phyloP scores from a whole-genome alignment of 2,797 vertebrate genomes.

The Chelon auratus region DNA sequence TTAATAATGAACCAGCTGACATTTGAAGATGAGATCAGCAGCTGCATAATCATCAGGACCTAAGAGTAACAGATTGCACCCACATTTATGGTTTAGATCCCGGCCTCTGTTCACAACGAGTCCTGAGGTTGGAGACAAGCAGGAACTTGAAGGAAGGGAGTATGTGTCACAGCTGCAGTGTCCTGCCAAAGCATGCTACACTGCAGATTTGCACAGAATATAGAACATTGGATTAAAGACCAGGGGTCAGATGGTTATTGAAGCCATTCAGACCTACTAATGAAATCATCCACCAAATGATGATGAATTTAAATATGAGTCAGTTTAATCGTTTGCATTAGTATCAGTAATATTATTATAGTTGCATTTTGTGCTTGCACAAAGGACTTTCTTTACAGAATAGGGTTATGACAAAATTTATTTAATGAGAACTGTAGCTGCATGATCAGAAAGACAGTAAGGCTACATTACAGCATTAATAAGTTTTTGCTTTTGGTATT shows the following conservation, averaged over 20 bases:
- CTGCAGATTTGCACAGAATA: conserved; percentile 10
- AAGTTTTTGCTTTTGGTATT: not conserved
- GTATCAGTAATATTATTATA: not conserved
- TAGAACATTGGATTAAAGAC: too few relatives aligned
- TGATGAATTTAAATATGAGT: not conserved
- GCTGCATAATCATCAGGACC: conserved; percentile 47
- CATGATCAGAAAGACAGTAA: too few relatives aligned
- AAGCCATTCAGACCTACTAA: not conserved
- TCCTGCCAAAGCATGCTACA: conserved; percentile 4
- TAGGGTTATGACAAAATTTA: not conserved
- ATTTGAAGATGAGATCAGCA: conserved; percentile 71
- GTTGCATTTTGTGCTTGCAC: not conserved
- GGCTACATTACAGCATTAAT: too few relatives aligned
- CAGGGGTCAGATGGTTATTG: not conserved
- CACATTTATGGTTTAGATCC: conserved; percentile 7
- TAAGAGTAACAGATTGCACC: conserved; percentile 40
- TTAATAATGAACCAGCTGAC: conserved; percentile 75
- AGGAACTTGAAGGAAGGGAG: not conserved
- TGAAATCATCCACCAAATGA: not conserved
- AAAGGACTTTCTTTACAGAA: not conserved
- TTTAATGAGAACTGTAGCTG: too few relatives aligned
- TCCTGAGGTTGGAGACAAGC: not conserved
- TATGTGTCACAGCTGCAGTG: not conserved
- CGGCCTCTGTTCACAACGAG: not conserved
- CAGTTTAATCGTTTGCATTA: not conserved